Evolutionary conservation across 2,113 vertebrate genomes (phyloP), one percentile per base, ranked within the genome.

Genomic region (Climacteris rufus): DNA sequence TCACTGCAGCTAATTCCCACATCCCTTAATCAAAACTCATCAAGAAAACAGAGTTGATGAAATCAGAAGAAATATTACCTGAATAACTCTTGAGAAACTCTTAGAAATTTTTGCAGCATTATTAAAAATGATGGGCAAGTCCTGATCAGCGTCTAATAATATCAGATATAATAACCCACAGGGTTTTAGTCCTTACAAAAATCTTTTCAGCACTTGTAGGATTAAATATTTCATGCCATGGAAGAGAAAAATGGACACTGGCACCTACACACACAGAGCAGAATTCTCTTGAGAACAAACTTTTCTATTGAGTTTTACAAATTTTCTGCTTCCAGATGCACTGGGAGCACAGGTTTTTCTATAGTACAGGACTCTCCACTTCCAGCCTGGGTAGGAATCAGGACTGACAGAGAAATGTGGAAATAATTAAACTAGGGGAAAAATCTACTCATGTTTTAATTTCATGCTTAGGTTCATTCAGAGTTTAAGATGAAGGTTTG

Each of bases 361-460:
- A 1, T 7, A 17, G 37, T 35, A 49, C 76, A 40, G 83, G 45
- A 88, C 93, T 28, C 37, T 76, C 66, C 39, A 14, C 53, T 69
- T 85, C 25, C 71, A 96, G 59, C 18, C 35, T 31, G 27, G 16
- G 35, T 35, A 66, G n/a, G 35, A 83, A 66, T 42, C 15, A 11
- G 31, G 24, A 15, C 56, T 89, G 56, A 74, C 27, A 91, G 54
- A 65, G 54, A 88, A 94, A 93, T 8, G 9, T 96, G 92, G 79
- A 96, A 97, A 80, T 92, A 95, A 87, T 96, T 89, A 95, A 97
- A 85, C 27, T 16, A 35, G 24, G 33, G 74, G 57, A 0, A 11
- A 54, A 93, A 77, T 30, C 68, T 86, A 86, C 68, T 91, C 82
- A 42, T 77, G 64, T 74, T 96, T 97, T 88, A 93, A 96, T 96